phyloP scores from a whole-genome alignment of 92 coral and sea anemone genomes.

The Actinernus sp. region DNA sequence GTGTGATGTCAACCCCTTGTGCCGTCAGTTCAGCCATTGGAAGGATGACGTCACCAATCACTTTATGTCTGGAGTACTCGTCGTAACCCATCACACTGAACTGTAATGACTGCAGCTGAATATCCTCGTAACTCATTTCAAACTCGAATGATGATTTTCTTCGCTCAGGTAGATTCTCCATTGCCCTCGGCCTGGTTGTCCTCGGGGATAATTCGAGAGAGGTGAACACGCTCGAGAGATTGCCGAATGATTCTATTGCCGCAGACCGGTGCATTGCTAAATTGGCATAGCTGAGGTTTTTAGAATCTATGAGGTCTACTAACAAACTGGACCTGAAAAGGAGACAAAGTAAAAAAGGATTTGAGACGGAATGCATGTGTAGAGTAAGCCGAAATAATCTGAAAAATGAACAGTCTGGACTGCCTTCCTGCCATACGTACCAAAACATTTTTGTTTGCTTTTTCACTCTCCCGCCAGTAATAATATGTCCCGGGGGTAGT shows the following conservation, averaged over 20 bases:
- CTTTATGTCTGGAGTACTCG: slow-evolving; percentile 72
- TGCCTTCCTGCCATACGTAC: too few relatives aligned
- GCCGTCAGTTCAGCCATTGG: slow-evolving; percentile 79
- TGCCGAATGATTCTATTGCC: background rate
- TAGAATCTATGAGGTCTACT: slow-evolving; percentile 62
- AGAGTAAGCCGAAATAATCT: too few relatives aligned
- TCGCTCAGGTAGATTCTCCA: slow-evolving; percentile 26
- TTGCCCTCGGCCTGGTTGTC: background rate
- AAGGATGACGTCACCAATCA: slow-evolving; percentile 85
- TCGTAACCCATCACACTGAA: slow-evolving; percentile 88
- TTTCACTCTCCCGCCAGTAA: too few relatives aligned
- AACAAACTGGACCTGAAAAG: slow-evolving; percentile 38
- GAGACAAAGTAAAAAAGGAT: background rate
- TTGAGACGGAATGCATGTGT: too few relatives aligned
- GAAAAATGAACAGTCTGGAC: too few relatives aligned
- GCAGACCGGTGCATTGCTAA: slow-evolving; percentile 5
- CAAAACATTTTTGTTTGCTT: too few relatives aligned
- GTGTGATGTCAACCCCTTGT: slow-evolving; percentile 77
- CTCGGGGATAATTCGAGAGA: slow-evolving; percentile 22
- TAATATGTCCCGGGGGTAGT: too few relatives aligned
- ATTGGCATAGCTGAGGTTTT: slow-evolving; percentile 40
- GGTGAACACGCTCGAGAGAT: slow-evolving; percentile 12
- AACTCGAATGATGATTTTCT: slow-evolving; percentile 74
- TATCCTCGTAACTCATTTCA: slow-evolving; percentile 80
- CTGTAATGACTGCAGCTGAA: slow-evolving; percentile 75